These are phyloP conservation scores for Dinoponera quadriceps DNA, from an alignment of 1,140 invertebrate species.

Conservation along the genomic window DNA sequence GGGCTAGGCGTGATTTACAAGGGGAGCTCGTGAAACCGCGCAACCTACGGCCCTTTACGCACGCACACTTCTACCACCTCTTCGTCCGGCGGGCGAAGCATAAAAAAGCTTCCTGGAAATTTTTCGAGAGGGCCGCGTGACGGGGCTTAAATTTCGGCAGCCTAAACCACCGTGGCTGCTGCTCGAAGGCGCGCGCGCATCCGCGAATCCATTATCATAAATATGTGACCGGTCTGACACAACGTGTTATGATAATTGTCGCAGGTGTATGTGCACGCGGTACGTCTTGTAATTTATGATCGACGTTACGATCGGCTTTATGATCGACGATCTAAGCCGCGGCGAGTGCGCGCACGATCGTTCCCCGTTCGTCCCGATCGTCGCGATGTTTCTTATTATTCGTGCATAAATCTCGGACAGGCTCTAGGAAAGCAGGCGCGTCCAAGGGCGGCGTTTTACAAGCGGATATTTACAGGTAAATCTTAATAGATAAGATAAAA, in stretches of 20 bases:
- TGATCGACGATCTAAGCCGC: constrained; percentile 32
- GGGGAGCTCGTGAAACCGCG: constrained; percentile 70
- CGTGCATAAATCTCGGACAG: constrained; percentile 19
- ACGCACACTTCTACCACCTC: not conserved
- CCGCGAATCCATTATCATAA: constrained; percentile 53
- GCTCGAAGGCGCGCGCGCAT: not conserved
- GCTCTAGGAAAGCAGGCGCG: not conserved
- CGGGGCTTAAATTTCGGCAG: constrained; percentile 48
- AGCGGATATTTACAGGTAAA: too few relatives aligned
- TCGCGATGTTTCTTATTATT: constrained; percentile 20
- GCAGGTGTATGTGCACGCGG: constrained; percentile 36
- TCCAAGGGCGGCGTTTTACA: not conserved
- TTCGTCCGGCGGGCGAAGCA: constrained; percentile 8
- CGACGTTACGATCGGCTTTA: constrained; percentile 58
- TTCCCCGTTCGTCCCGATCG: constrained; percentile 5
- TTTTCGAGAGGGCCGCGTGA: not conserved
- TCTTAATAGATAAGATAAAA: constrained; percentile 17
- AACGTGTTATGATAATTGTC: constrained; percentile 49
- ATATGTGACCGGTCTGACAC: constrained; percentile 38
- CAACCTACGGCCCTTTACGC: constrained; percentile 47
- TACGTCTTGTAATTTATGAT: constrained; percentile 52
- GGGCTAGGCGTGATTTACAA: constrained; percentile 79
- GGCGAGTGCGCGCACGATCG: not conserved
- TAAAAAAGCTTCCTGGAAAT: constrained; percentile 60
- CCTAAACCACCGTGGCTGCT: not conserved